Evolutionary conservation across 92 coral and sea anemone genomes (phyloP).

Genomic region (Pocillopora grandis): DNA sequence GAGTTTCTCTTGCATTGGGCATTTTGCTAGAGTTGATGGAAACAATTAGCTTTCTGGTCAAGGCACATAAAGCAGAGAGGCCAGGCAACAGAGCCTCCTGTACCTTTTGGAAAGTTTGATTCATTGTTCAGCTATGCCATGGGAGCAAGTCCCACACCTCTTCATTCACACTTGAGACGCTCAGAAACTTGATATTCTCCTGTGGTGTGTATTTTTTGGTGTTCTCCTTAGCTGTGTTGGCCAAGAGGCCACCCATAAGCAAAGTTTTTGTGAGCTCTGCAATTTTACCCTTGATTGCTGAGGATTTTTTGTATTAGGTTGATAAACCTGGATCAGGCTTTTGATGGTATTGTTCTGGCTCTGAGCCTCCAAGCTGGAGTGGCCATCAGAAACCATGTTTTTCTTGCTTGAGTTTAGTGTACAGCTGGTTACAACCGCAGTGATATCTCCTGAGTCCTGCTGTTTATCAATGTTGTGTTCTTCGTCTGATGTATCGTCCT

Average conservation of each 20-base stretch:
- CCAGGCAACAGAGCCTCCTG: constrained; percentile 57
- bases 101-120: constrained; percentile 52
- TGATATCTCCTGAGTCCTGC: background rate
- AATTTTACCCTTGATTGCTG: too few species aligned
- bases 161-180: constrained; percentile 44
- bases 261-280: too few species aligned
- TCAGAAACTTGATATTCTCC: background rate
- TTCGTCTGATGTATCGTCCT: background rate
- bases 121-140: constrained; percentile 39
- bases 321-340: background rate
- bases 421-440: background rate
- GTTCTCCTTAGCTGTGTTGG: too few species aligned
- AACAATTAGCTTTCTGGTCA: constrained; percentile 48
- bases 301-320: background rate
- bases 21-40: constrained; percentile 41
- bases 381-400: constrained; percentile 10
- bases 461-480: background rate
- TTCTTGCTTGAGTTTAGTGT: background rate
- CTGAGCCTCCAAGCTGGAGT: constrained; percentile 10
- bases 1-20: constrained; percentile 37
- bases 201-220: too few species aligned
- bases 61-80: constrained; percentile 43
- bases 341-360: too few species aligned
- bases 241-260: too few species aligned
- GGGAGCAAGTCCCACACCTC: constrained; percentile 59